phyloP scores from a whole-genome alignment of 2,113 vertebrate species.

The Seriola quinqueradiata region DNA sequence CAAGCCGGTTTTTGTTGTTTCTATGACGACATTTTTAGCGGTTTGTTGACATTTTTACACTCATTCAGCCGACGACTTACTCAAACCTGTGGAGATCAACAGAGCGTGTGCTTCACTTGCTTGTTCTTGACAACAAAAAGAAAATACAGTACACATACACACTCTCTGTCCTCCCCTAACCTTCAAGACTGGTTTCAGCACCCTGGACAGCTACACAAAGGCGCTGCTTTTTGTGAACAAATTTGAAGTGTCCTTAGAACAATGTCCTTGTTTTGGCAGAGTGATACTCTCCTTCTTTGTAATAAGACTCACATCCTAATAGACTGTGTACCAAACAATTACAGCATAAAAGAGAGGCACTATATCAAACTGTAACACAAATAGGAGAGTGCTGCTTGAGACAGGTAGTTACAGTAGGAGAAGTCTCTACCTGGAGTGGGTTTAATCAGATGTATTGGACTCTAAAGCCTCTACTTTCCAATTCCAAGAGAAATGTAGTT shows the following conservation, averaged over 20 bases:
- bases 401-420: conserved; percentile 46
- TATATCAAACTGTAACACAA: conserved; percentile 46
- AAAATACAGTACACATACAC: neutral
- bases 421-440: conserved; percentile 39
- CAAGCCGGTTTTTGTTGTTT: neutral
- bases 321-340: conserved; percentile 46
- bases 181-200: conserved; percentile 51
- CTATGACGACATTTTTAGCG: neutral
- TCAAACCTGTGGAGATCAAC: conserved; percentile 30
- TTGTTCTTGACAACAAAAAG: conserved; percentile 4
- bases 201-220: conserved; percentile 57
- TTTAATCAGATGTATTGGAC: conserved; percentile 61
- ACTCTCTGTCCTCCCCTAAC: conserved; percentile 3
- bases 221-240: conserved; percentile 8
- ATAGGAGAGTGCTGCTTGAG: conserved; percentile 21
- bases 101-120: conserved; percentile 29
- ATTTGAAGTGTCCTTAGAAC: conserved; percentile 41
- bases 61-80: conserved; percentile 24
- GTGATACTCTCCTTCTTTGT: conserved; percentile 24
- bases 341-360: conserved; percentile 23
- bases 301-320: conserved; percentile 48
- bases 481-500: conserved; percentile 75
- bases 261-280: conserved; percentile 37
- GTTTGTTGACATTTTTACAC: conserved; percentile 28
- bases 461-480: conserved; percentile 55